Conservation (phyloP, 2,888 invertebrate genomes). For the Synanthedon tipuliformis region DNA sequence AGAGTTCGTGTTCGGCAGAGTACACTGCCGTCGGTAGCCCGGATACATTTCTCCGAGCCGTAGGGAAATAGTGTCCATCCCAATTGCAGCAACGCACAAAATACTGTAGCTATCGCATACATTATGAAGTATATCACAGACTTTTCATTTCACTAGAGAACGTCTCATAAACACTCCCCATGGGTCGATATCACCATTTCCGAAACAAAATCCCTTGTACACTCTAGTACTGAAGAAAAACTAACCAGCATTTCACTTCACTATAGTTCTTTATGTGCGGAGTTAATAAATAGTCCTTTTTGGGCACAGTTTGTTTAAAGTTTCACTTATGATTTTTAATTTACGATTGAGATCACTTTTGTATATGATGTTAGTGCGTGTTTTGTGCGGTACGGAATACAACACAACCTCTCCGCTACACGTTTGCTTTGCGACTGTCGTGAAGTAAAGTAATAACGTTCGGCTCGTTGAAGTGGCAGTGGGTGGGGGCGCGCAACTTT, state of each 20-base stretch:
- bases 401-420: conserved; percentile 47
- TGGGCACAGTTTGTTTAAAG: conserved; percentile 17
- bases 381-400: conserved; percentile 34
- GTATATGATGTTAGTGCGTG: conserved; percentile 58
- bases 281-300: conserved; percentile 22
- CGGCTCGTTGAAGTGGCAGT: conserved; percentile 53
- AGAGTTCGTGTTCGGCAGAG: conserved; percentile 78
- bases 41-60: conserved; percentile 63
- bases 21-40: conserved; percentile 65
- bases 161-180: conserved; percentile 68
- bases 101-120: conserved; percentile 51
- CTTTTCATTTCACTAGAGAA: conserved; percentile 64
- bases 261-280: conserved; percentile 37
- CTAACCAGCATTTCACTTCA: conserved; percentile 63
- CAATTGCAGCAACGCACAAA: conserved; percentile 67
- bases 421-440: conserved; percentile 60
- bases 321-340: conserved; percentile 36
- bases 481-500: conserved; percentile 57
- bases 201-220: conserved; percentile 66
- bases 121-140: conserved; percentile 54
- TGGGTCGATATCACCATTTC: conserved; percentile 71
- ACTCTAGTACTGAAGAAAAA: conserved; percentile 55
- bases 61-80: conserved; percentile 67
- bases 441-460: conserved; percentile 35
- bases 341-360: conserved; percentile 38